A percentile compares a stretch with the other conserved stretches of the same genome.
Conservation (phyloP, 2,888 invertebrate species). For the Andrena marginata region DNA sequence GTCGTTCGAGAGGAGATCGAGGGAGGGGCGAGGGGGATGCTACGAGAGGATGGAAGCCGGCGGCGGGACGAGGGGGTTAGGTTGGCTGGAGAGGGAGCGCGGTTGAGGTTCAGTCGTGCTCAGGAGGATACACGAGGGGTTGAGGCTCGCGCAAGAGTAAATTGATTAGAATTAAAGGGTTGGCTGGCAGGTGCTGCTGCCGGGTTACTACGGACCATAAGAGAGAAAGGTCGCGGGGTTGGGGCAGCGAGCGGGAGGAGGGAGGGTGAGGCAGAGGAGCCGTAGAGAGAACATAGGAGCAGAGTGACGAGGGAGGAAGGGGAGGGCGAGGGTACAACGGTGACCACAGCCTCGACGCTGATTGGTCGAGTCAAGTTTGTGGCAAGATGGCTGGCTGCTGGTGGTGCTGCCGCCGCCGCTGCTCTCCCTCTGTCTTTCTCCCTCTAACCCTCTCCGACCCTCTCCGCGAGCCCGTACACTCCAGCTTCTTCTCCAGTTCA, state of each 20-base stretch:
- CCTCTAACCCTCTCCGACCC: constrained; percentile 51
- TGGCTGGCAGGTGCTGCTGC: constrained; percentile 72
- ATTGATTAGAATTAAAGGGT: constrained; percentile 84
- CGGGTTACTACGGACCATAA: constrained; percentile 67
- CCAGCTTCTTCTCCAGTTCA: constrained; percentile 65
- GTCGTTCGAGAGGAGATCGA: constrained; percentile 58
- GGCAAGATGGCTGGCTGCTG: constrained; percentile 84
- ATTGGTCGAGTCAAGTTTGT: constrained; percentile 85
- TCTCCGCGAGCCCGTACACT: constrained; percentile 27
- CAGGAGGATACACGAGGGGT: constrained; percentile 71
- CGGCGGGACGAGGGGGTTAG: constrained; percentile 28
- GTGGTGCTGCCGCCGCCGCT: constrained; percentile 46
- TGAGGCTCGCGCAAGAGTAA: constrained; percentile 80
- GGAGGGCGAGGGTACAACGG: constrained; percentile 79
- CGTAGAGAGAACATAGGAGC: constrained; percentile 58
- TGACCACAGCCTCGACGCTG: constrained; percentile 85
- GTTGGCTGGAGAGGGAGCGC: constrained; percentile 34
- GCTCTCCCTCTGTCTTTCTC: constrained; percentile 57
- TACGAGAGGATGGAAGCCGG: constrained; percentile 30
- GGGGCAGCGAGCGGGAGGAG: constrained; percentile 45
- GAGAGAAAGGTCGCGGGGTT: constrained; percentile 60
- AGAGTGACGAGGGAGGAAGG: constrained; percentile 67
- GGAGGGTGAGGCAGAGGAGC: constrained; percentile 67
- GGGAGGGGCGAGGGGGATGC: background rate
- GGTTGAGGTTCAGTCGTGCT: constrained; percentile 67